phyloP scores from a whole-genome alignment of 1,140 invertebrate species.

The Gryon sp. region DNA sequence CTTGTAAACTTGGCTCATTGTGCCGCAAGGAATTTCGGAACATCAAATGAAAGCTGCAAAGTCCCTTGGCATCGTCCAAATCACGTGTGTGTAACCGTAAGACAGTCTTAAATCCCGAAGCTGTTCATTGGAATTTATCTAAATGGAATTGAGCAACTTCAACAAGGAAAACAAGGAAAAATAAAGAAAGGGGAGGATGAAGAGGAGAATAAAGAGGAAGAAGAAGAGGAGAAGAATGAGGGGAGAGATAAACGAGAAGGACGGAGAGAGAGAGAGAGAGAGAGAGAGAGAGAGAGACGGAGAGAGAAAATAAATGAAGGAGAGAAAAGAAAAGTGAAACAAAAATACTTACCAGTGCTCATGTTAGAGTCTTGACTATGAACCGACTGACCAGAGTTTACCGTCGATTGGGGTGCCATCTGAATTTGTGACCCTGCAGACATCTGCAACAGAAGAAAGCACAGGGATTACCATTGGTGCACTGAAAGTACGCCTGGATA shows the following conservation, averaged over 20 bases:
- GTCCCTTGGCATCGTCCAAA: too few species aligned
- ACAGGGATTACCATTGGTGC: constrained; percentile 36
- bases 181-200: too few species aligned
- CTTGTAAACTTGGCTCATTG: too few species aligned
- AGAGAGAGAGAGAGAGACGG: neutral
- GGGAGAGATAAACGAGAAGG: constrained; percentile 1
- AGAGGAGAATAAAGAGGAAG: too few species aligned
- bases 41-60: too few species aligned
- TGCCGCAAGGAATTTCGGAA: too few species aligned
- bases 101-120: too few species aligned
- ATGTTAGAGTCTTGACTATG: constrained; percentile 97
- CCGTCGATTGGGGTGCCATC: constrained; percentile 94
- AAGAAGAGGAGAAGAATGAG: too few species aligned
- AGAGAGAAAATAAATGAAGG: neutral
- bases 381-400: constrained; percentile 91
- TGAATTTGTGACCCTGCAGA: constrained; percentile 96
- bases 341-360: constrained; percentile 87
- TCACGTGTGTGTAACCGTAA: too few species aligned
- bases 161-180: too few species aligned
- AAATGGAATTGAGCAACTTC: too few species aligned
- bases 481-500: neutral
- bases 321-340: neutral
- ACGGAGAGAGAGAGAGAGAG: neutral
- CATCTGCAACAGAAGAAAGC: constrained; percentile 85
- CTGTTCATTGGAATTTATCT: too few species aligned